phyloP scores from a whole-genome alignment of 2,888 invertebrate genomes.

The Colostygia pectinataria region DNA sequence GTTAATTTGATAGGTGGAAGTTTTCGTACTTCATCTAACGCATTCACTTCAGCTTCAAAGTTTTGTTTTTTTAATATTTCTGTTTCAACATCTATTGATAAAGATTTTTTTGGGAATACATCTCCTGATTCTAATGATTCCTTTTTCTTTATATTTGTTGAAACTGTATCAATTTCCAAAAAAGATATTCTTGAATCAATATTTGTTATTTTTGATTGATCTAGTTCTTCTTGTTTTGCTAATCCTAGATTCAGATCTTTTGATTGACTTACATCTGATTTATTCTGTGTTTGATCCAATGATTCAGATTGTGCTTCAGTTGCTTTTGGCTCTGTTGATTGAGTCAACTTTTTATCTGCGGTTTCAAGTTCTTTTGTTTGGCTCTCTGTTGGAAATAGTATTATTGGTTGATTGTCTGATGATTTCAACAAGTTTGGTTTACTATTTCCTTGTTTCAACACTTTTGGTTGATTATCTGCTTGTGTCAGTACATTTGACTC shows the following conservation, averaged over 20 bases:
- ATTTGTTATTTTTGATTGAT: neutral
- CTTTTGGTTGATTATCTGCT: neutral
- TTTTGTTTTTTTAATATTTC: constrained; percentile 4
- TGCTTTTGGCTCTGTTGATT: neutral
- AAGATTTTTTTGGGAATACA: neutral
- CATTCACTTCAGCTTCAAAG: constrained; percentile 5
- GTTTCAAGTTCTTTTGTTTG: neutral
- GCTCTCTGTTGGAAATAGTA: neutral
- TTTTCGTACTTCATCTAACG: constrained; percentile 22
- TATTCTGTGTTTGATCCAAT: no score
- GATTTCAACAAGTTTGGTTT: neutral
- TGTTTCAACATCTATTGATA: constrained; percentile 5
- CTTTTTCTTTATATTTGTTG: constrained; percentile 1
- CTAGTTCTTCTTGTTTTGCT: neutral
- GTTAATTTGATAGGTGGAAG: constrained; percentile 28
- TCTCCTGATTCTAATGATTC: neutral
- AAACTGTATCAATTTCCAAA: constrained; percentile 7
- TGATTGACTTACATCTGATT: neutral
- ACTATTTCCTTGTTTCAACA: neutral
- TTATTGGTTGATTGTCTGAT: neutral
- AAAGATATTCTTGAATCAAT: neutral
- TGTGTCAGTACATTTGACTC: neutral
- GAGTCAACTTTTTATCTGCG: neutral
- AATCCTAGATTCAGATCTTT: constrained; percentile 1
- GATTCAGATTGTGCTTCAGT: neutral